Conservation (phyloP, 2,888 invertebrate species). For the Tetropium fuscum region DNA sequence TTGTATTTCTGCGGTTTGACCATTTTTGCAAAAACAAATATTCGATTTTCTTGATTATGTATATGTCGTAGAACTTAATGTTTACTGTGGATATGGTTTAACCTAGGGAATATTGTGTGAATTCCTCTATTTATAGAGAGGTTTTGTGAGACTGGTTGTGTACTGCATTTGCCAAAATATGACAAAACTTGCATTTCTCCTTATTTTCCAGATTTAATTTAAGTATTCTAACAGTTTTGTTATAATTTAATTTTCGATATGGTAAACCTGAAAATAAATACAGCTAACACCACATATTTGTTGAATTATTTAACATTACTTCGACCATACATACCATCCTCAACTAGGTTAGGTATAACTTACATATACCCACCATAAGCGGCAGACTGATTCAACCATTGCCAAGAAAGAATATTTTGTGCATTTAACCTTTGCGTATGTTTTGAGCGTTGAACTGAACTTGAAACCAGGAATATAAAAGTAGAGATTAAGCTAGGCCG, state of each 20-base stretch:
- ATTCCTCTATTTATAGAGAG: slow-evolving; percentile 42
- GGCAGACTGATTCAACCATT: too few relatives aligned
- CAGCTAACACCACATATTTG: neutral
- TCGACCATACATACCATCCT: too few relatives aligned
- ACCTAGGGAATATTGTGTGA: slow-evolving; percentile 15
- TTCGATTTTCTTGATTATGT: slow-evolving; percentile 18
- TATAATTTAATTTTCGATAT: slow-evolving; percentile 7
- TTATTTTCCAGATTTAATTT: slow-evolving; percentile 4
- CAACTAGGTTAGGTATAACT: too few relatives aligned
- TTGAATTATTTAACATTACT: neutral
- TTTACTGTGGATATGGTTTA: slow-evolving; percentile 10
- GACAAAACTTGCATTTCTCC: slow-evolving; percentile 15
- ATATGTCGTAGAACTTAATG: slow-evolving; percentile 8
- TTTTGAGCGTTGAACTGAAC: too few relatives aligned
- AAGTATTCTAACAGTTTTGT: slow-evolving; percentile 13
- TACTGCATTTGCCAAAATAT: slow-evolving; percentile 27
- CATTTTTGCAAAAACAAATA: slow-evolving; percentile 17
- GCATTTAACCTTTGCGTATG: too few relatives aligned
- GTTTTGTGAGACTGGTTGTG: slow-evolving; percentile 57
- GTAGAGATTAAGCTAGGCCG: too few relatives aligned
- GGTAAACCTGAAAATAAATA: neutral
- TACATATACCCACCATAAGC: too few relatives aligned
- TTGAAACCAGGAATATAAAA: too few relatives aligned
- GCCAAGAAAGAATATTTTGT: too few relatives aligned
- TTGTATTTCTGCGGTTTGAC: slow-evolving; percentile 28